These are phyloP conservation scores for Thereuonema tuberculata DNA, from an alignment of 1,140 invertebrate genomes.

Conservation along the genomic window DNA sequence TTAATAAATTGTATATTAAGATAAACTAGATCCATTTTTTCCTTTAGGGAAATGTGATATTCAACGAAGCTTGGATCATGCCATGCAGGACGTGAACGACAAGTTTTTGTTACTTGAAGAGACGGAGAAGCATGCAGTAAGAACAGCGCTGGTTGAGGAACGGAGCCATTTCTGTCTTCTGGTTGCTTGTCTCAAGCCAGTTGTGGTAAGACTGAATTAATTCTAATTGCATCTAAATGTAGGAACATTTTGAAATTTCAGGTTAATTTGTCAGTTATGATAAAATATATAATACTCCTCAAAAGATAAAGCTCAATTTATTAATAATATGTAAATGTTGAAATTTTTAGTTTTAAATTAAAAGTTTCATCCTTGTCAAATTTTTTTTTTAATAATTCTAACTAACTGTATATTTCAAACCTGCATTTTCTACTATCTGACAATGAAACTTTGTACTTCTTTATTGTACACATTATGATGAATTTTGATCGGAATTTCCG, in stretches of 20 bases:
- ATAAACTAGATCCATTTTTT: too few species aligned
- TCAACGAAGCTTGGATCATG: slow-evolving; percentile 55
- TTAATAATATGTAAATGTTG: too few species aligned
- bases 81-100: slow-evolving; percentile 67
- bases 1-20: too few species aligned
- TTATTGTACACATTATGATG: too few species aligned
- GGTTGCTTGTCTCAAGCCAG: slow-evolving; percentile 78
- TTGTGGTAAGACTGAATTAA: slow-evolving; percentile 47
- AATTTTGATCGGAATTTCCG: too few species aligned
- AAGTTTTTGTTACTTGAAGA: slow-evolving; percentile 74
- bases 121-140: slow-evolving; percentile 76
- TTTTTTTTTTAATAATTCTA: too few species aligned
- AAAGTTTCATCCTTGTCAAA: too few species aligned
- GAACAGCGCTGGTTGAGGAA: slow-evolving; percentile 83
- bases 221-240: not conserved
- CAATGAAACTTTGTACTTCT: too few species aligned
- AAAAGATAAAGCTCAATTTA: too few species aligned
- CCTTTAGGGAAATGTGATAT: slow-evolving; percentile 30
- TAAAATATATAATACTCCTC: not conserved
- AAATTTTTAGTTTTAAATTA: too few species aligned
- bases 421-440: too few species aligned
- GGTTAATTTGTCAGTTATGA: not conserved
- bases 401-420: too few species aligned
- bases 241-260: not conserved
- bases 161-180: slow-evolving; percentile 80